Evolutionary conservation across 2,113 vertebrate genomes (phyloP).

Genomic region (Myiopsitta monachus): DNA sequence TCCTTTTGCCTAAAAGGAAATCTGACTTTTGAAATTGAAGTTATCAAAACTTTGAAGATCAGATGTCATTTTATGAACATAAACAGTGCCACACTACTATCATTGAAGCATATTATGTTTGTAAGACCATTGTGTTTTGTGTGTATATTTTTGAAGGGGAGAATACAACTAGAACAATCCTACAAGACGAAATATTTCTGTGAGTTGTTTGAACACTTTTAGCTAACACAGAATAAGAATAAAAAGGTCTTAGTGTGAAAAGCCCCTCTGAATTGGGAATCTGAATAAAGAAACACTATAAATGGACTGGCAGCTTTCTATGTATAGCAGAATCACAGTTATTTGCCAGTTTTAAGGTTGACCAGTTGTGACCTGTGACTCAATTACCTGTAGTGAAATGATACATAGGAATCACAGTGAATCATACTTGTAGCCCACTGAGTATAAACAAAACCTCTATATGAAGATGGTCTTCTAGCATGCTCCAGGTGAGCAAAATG

Average conservation of each 20-base stretch:
- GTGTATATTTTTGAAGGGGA: neutral
- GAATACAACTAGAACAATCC: neutral
- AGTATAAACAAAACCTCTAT: neutral
- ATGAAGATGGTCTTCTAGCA: neutral
- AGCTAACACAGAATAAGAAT: neutral
- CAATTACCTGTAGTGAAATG: neutral
- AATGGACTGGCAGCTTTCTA: neutral
- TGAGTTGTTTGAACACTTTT: neutral
- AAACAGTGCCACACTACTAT: neutral
- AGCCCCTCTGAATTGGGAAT: neutral
- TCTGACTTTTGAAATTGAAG: neutral
- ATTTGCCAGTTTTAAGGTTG: neutral
- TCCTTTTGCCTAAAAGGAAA: neutral
- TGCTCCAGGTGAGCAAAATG: neutral
- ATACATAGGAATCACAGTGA: neutral
- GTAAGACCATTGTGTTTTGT: neutral
- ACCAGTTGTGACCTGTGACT: neutral
- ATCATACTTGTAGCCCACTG: neutral
- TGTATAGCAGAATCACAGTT: neutral
- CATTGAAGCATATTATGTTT: neutral
- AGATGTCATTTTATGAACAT: neutral
- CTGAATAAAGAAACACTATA: neutral
- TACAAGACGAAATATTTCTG: neutral
- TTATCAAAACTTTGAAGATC: neutral
- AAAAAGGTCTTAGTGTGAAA: neutral